Evolutionary conservation across 1,140 invertebrate genomes (phyloP).

Genomic region (Euwallacea similis): DNA sequence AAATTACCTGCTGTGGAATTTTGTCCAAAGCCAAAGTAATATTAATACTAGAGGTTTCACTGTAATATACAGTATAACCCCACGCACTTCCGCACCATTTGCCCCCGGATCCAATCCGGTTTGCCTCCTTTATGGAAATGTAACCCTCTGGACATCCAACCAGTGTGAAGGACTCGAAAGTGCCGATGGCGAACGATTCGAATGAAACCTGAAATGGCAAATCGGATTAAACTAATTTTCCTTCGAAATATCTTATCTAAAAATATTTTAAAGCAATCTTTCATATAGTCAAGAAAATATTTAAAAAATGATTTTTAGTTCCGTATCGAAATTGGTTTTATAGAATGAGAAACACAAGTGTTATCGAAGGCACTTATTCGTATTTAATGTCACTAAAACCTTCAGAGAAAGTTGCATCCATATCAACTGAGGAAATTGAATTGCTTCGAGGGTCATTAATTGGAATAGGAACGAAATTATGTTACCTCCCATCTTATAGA

Average conservation of each 20-base stretch:
- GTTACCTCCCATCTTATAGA: no score
- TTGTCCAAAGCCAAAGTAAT: conserved; percentile 70
- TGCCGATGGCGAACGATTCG: conserved; percentile 74
- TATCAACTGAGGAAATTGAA: no score
- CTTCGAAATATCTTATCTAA: not conserved
- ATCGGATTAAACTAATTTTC: not conserved
- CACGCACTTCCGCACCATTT: conserved; percentile 83
- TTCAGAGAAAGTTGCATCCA: no score
- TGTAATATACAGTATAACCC: conserved; percentile 84
- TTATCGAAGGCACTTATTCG: no score
- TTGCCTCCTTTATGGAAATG: conserved; percentile 75
- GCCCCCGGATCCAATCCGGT: conserved; percentile 70
- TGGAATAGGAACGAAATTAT: no score
- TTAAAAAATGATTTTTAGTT: no score
- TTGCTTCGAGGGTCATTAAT: no score
- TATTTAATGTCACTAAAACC: no score
- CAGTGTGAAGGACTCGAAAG: conserved; percentile 72
- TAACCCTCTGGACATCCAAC: conserved; percentile 79
- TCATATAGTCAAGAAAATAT: no score
- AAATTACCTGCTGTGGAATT: conserved; percentile 69
- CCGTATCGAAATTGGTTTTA: no score
- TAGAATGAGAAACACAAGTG: no score
- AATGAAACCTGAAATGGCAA: conserved; percentile 65
- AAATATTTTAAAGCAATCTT: not conserved
- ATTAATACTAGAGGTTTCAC: conserved; percentile 77